These are phyloP conservation scores for Eupeodes luniger DNA, from an alignment of 2,888 invertebrate species.

Conservation along the genomic window DNA sequence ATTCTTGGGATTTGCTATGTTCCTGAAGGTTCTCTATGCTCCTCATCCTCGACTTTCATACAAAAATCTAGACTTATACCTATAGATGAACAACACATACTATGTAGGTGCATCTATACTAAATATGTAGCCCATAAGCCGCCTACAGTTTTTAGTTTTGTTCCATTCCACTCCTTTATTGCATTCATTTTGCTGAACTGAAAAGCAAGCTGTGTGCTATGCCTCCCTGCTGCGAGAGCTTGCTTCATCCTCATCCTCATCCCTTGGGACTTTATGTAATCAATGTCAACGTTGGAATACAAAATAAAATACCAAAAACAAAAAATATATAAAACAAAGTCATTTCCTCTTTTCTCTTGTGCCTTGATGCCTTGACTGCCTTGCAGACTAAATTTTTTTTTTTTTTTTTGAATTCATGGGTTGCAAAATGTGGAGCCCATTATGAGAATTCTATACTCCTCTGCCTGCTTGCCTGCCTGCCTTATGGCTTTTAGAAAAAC, in stretches of 20 bases:
- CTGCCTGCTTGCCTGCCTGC: background rate
- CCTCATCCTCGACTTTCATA: background rate
- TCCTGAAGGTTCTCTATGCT: constrained; percentile 19
- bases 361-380: background rate
- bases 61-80: background rate
- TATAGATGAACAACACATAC: too few relatives aligned
- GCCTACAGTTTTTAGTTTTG: constrained; percentile 57
- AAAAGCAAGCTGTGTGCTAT: background rate
- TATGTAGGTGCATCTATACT: background rate
- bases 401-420: constrained; percentile 36
- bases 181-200: constrained; percentile 32
- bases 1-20: constrained; percentile 65
- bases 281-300: constrained; percentile 67
- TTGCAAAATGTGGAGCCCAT: constrained; percentile 53
- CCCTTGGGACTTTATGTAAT: constrained; percentile 72
- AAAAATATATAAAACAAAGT: constrained; percentile 44
- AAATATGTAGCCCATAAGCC: constrained; percentile 41
- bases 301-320: constrained; percentile 3
- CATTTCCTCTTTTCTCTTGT: constrained; percentile 62
- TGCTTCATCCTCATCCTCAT: constrained; percentile 50
- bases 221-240: background rate
- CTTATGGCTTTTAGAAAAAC: constrained; percentile 5
- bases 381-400: constrained; percentile 21
- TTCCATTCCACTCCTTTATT: constrained; percentile 60
- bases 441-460: constrained; percentile 58